Evolutionary conservation across 2,888 invertebrate genomes (phyloP).

Genomic region (Leptopilina drosophilae): DNA sequence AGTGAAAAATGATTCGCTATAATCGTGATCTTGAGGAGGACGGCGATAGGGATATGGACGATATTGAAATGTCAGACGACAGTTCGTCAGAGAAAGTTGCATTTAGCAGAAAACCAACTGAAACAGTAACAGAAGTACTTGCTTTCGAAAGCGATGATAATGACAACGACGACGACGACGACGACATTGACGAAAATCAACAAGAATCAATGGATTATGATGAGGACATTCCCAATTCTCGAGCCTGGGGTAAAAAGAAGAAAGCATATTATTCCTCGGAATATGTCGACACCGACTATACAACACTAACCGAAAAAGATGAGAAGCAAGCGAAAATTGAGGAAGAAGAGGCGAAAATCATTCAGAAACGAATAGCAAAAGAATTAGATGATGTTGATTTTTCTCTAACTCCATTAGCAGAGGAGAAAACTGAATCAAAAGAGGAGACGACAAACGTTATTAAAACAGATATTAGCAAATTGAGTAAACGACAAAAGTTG

Average conservation of each 20-base stretch:
- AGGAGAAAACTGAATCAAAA: slow-evolving; percentile 69
- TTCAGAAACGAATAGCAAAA: slow-evolving; percentile 87
- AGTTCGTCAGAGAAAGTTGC: slow-evolving; percentile 84
- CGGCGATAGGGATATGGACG: slow-evolving; percentile 78
- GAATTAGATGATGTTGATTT: slow-evolving; percentile 90
- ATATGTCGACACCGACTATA: slow-evolving; percentile 92
- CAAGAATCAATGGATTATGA: slow-evolving; percentile 81
- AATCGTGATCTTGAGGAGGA: slow-evolving; percentile 73
- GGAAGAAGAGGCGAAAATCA: slow-evolving; percentile 89
- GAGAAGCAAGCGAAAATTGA: slow-evolving; percentile 88
- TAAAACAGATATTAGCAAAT: slow-evolving; percentile 86
- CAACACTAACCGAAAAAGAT: slow-evolving; percentile 80
- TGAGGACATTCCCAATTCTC: slow-evolving; percentile 85
- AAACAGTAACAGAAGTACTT: slow-evolving; percentile 82
- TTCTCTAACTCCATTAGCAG: slow-evolving; percentile 78
- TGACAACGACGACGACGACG: slow-evolving; percentile 78
- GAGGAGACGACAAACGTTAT: slow-evolving; percentile 80
- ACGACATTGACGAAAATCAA: slow-evolving; percentile 80
- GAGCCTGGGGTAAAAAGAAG: slow-evolving; percentile 93
- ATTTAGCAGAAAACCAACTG: slow-evolving; percentile 81
- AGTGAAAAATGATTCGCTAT: slow-evolving; percentile 39
- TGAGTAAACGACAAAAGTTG: slow-evolving; percentile 87
- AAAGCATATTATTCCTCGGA: slow-evolving; percentile 90
- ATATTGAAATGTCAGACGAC: slow-evolving; percentile 85
- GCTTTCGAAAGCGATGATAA: slow-evolving; percentile 78